Evolutionary conservation across 1,140 invertebrate species (phyloP), one percentile per base, ranked within the genome.

Genomic region (Bombus ignitus): DNA sequence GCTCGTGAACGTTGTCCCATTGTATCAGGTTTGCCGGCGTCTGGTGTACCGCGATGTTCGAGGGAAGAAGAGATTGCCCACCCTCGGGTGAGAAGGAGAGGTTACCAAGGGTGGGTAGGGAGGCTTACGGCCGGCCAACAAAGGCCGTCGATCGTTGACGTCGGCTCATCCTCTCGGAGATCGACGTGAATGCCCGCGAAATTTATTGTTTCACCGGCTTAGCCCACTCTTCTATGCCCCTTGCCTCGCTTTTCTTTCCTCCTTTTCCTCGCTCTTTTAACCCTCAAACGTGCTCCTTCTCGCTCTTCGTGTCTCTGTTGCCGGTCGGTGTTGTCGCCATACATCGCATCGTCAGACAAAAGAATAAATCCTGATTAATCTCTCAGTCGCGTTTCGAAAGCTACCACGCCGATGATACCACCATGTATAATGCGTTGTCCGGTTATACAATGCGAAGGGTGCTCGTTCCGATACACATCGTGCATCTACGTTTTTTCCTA

Each of bases 291-390:
- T 57, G 9, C 74, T 77, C 87, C 72, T 73, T 79, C 68, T 66
- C 74, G 65, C 74, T 25, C 77, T 47, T 44, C 10, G 44, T 47
- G 35, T 62, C 82, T 77, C 80, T 81, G 73, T 74, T 42, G 74
- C 68, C 79, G 42, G 53, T 59, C 35, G 65, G 35, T n/a, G 53
- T 75, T 83, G 66, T 86, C 82, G 88, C 81, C 85, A 84, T 89
- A 84, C 75, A 87, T 77, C 66, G 75, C 86, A 83, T 90, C 88
- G 87, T 90, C 87, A 90, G 91, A 94, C 93, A 94, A 95, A 94
- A 94, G 94, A 94, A 95, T 95, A 95, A 94, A 94, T 94, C 93
- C 93, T 94, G 94, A 95, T 94, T 95, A 95, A 94, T 95, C 94
- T 95, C 93, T 91, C 89, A 91, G 92, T 92, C 90, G 91, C 92